These are phyloP conservation scores for Schizaphis graminum DNA, from an alignment of 2,888 invertebrate genomes.

Conservation along the genomic window DNA sequence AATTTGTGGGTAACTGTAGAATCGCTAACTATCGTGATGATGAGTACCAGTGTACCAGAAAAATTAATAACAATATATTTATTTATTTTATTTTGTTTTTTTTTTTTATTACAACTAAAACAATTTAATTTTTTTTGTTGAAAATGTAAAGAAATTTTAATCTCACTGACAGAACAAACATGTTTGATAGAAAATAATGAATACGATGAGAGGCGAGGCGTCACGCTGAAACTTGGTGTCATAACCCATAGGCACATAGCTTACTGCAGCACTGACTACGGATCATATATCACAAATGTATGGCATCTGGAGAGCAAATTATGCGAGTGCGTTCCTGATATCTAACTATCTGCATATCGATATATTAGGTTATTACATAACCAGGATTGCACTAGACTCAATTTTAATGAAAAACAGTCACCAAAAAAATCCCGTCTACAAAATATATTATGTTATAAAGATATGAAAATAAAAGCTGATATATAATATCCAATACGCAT, in stretches of 20 bases:
- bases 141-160: not conserved
- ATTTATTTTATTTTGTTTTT: too few relatives aligned
- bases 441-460: not conserved
- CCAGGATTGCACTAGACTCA: not conserved
- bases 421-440: not conserved
- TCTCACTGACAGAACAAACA: not conserved
- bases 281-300: not conserved
- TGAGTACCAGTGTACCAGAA: not conserved
- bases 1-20: too few relatives aligned
- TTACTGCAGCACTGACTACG: not conserved
- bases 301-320: conserved; percentile 5
- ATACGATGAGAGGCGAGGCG: not conserved
- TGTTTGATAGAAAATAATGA: not conserved
- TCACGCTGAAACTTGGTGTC: not conserved
- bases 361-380: not conserved
- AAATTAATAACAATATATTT: not conserved
- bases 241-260: not conserved
- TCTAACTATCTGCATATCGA: not conserved
- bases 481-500: not conserved
- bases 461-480: not conserved
- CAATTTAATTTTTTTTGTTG: not conserved
- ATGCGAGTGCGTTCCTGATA: not conserved
- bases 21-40: not conserved
- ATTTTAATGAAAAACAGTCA: not conserved
- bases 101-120: not conserved